Evolutionary conservation across 2,888 invertebrate genomes (phyloP), one percentile per base, ranked within the genome.

Genomic region (Drosophila ezoana): DNA sequence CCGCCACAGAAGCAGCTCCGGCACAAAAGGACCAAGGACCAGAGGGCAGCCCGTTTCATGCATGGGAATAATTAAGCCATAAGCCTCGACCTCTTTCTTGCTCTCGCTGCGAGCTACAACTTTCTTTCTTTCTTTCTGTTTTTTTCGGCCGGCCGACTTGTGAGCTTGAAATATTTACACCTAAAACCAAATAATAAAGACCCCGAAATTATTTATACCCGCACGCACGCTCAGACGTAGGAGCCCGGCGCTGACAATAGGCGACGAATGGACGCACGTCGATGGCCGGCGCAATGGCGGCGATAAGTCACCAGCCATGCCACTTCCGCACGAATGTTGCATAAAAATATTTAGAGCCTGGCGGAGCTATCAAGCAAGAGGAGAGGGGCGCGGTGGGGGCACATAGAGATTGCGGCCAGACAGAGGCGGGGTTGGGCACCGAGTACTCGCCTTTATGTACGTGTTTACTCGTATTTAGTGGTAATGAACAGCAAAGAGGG

Each of bases 111-210:
- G 23, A 59, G 49, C 76, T 49, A 67, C 62, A 79, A 64, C 78
- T 71, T 71, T 60, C 53, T 41, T 35, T 32, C 16, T 14, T 44
- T 44, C 9, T 9, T 8, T 9, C 18, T n/a, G 20, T 37, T 14
- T 54, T 38, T 59, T 51, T 35, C 43, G 72, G 75, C 67, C 37
- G 59, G 56, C 58, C 67, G 53, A 87, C 65, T 74, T 81, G 79
- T 89, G 88, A 89, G 89, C 85, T 87, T 82, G 82, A 87, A 81
- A 79, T 87, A 87, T 87, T 86, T 85, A 85, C 89, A 89, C 88
- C 86, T 89, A 77, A 76, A 74, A 76, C 68, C 28, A 83, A 88
- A 88, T 76, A 88, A 83, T 88, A 86, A 83, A 83, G 88, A 71
- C 81, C 28, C 28, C 67, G 62, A 86, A 86, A 86, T 83, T 88